Percentiles rank a stretch among this genome's conserved stretches.
These are phyloP conservation scores for Camponotus vicinus DNA, from an alignment of 1,140 invertebrate genomes.

Conservation along the genomic window DNA sequence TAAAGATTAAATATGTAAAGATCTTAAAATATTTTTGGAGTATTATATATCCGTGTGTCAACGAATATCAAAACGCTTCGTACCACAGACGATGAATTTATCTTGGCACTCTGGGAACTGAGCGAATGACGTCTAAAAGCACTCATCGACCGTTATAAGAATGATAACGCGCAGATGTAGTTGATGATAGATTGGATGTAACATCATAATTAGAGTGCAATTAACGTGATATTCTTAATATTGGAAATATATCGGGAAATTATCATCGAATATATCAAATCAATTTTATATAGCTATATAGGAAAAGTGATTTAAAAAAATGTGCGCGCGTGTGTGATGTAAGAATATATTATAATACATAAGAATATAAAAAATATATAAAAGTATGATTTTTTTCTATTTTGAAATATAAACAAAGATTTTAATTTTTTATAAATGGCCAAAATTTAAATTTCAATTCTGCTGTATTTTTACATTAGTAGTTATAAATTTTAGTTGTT, in stretches of 20 bases:
- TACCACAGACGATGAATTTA: constrained; percentile 40
- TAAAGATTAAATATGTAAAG: constrained; percentile 53
- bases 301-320: background rate
- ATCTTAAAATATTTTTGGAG: constrained; percentile 55
- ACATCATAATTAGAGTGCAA: constrained; percentile 11
- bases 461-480: background rate
- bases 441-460: background rate
- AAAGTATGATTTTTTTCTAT: background rate
- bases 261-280: too few relatives aligned
- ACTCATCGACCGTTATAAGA: constrained; percentile 12
- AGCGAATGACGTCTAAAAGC: constrained; percentile 23
- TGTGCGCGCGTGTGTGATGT: background rate
- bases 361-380: background rate
- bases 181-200: constrained; percentile 24
- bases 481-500: background rate
- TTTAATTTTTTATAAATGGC: background rate
- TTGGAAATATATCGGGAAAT: background rate
- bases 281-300: background rate
- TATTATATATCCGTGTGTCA: constrained; percentile 34
- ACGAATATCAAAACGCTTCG: constrained; percentile 41
- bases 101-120: constrained; percentile 41
- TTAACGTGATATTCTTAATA: background rate
- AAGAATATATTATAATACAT: background rate
- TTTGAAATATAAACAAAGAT: background rate
- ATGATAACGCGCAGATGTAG: background rate